Percentiles rank a stretch among this genome's conserved stretches.
phyloP scores from a whole-genome alignment of 2,113 vertebrate genomes.

The Nothobranchius kuhntae region DNA sequence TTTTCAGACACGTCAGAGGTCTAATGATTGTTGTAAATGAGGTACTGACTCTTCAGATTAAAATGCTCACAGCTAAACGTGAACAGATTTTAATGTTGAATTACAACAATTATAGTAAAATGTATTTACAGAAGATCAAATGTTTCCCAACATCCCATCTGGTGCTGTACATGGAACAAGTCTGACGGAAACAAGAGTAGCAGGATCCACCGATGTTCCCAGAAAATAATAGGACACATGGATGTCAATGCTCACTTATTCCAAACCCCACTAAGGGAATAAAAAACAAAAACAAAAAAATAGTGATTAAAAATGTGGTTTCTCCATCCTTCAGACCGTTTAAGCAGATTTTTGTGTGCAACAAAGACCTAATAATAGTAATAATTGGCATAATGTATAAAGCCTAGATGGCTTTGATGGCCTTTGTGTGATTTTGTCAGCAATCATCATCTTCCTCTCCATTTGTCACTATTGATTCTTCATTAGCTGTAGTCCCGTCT shows the following conservation, averaged over 20 bases:
- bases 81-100: neutral
- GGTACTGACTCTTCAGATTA: neutral
- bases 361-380: neutral
- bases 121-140: too few species aligned
- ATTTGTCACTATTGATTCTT: neutral
- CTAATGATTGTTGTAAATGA: neutral
- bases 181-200: neutral
- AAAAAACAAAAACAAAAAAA: neutral
- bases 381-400: neutral
- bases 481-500: constrained; percentile 25
- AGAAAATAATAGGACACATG: neutral
- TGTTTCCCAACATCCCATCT: neutral
- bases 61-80: neutral
- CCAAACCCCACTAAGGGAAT: constrained; percentile 2
- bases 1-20: neutral
- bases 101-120: too few species aligned
- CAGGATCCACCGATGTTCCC: neutral
- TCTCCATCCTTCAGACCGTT: neutral
- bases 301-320: neutral
- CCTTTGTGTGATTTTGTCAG: neutral
- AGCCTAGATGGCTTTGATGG: neutral
- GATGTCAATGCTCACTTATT: neutral
- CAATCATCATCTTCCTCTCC: constrained; percentile 33
- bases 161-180: too few species aligned
- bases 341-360: neutral